Conservation (phyloP, 2,797 vertebrate species). For the Phrynocephalus forsythii region DNA sequence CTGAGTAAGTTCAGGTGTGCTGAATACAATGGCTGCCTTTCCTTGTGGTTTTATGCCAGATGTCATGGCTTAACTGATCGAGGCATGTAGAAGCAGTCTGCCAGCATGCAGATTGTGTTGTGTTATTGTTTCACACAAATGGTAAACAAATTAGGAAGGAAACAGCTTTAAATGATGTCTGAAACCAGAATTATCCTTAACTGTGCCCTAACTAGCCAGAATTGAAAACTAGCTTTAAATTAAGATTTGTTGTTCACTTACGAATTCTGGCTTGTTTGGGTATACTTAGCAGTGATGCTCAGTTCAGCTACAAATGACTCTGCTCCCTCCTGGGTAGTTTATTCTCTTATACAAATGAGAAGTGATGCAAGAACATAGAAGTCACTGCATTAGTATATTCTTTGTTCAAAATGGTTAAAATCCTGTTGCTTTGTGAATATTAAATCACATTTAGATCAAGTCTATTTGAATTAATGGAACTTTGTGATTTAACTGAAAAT, state of each 20-base stretch:
- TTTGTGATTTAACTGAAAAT: no score
- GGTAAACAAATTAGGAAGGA: background rate
- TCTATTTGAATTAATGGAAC: no score
- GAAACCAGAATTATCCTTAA: background rate
- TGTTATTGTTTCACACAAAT: background rate
- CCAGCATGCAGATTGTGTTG: background rate
- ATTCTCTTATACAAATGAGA: background rate
- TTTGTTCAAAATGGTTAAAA: background rate
- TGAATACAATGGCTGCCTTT: background rate
- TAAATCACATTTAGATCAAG: no score
- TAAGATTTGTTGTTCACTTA: background rate
- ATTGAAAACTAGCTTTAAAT: background rate
- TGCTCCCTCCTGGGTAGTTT: background rate
- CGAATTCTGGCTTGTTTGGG: background rate
- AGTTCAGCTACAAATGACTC: background rate
- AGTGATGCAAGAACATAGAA: background rate
- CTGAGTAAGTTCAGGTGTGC: constrained; percentile 84
- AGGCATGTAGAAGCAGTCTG: background rate
- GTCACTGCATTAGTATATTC: background rate
- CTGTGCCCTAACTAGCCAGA: background rate
- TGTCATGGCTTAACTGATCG: background rate
- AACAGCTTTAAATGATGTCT: background rate
- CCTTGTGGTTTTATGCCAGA: background rate
- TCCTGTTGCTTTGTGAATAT: no score
- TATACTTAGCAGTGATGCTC: background rate